Evolutionary conservation across 2,797 vertebrate species (phyloP).

Genomic region (Morelia viridis): DNA sequence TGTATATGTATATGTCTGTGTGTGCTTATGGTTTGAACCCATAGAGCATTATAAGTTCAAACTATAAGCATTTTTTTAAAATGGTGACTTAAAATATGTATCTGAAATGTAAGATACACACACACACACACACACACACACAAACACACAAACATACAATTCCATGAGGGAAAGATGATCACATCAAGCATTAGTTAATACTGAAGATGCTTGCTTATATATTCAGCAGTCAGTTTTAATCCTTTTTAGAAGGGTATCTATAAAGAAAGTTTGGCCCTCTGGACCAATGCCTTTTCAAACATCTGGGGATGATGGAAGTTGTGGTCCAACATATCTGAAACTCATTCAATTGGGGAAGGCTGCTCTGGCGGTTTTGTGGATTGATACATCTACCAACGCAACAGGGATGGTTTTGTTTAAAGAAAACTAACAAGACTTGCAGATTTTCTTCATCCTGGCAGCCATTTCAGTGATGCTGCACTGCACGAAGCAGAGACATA

Average conservation of each 20-base stretch:
- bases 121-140: background rate
- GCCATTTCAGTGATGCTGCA: background rate
- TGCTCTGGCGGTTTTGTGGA: constrained; percentile 1
- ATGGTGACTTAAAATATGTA: background rate
- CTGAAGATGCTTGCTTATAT: background rate
- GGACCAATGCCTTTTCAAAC: background rate
- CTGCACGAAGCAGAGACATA: background rate
- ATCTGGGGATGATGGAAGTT: background rate
- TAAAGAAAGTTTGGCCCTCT: background rate
- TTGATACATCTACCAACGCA: constrained; percentile 14
- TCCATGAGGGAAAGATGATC: background rate
- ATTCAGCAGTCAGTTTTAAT: background rate
- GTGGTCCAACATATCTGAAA: background rate
- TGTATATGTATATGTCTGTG: no score
- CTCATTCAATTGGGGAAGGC: background rate
- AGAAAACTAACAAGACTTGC: constrained; percentile 10
- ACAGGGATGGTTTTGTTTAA: constrained; percentile 18
- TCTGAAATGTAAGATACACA: background rate
- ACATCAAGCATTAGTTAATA: background rate
- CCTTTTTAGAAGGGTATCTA: background rate
- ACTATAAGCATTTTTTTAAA: background rate
- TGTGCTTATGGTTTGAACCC: background rate
- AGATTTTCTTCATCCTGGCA: background rate
- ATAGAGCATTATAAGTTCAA: background rate
- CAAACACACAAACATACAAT: background rate